Percentiles rank a stretch among this genome's conserved stretches.
phyloP scores from a whole-genome alignment of 1,140 invertebrate species.

The Lordiphosa collinella region DNA sequence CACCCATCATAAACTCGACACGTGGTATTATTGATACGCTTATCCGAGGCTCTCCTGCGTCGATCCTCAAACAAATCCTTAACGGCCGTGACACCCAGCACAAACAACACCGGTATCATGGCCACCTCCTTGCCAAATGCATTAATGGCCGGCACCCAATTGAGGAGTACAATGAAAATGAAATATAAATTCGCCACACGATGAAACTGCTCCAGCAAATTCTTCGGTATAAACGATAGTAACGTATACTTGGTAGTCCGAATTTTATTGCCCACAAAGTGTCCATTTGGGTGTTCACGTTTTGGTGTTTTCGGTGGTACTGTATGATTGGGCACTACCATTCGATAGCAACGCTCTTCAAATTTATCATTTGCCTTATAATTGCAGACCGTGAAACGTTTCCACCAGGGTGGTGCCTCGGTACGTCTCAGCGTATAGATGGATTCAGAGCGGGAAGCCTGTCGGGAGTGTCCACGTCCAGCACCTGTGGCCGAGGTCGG shows the following conservation, averaged over 20 bases:
- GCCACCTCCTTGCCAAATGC: conserved; percentile 98
- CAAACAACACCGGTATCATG: conserved; percentile 96
- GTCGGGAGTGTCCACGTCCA: conserved; percentile 82
- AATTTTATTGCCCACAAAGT: conserved; percentile 90
- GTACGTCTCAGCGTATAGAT: conserved; percentile 91
- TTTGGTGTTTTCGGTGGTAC: conserved; percentile 88
- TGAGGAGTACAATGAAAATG: conserved; percentile 96
- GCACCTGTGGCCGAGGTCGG: conserved; percentile 79
- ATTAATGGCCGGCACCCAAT: conserved; percentile 96
- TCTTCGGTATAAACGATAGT: conserved; percentile 96
- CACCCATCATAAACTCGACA: conserved; percentile 95
- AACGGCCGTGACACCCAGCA: conserved; percentile 96
- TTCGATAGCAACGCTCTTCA: conserved; percentile 86
- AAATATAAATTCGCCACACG: conserved; percentile 99
- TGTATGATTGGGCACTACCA: conserved; percentile 90
- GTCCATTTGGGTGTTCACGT: conserved; percentile 91
- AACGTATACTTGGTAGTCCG: conserved; percentile 97
- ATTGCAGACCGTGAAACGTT: conserved; percentile 82
- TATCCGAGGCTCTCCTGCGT: conserved; percentile 92
- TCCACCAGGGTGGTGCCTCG: conserved; percentile 85
- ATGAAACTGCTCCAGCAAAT: conserved; percentile 98
- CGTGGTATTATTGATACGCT: conserved; percentile 94
- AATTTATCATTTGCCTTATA: conserved; percentile 80
- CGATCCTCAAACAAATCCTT: conserved; percentile 99
- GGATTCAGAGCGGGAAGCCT: conserved; percentile 88